Conservation (phyloP, 2,888 invertebrate species). For the Seira sanloemensis region DNA sequence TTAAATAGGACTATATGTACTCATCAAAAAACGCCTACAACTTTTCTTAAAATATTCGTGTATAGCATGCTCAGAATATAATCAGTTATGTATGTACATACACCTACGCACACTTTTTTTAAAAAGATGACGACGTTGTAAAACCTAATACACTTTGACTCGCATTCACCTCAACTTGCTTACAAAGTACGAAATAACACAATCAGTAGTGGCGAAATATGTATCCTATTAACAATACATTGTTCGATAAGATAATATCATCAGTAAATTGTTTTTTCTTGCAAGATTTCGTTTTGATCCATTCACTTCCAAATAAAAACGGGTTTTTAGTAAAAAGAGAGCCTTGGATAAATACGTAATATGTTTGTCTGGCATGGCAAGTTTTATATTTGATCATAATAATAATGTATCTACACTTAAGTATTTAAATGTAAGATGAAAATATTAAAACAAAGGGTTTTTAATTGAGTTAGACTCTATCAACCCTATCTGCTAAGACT, state of each 20-base stretch:
- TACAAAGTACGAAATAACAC: constrained; percentile 29
- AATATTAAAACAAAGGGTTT: too few relatives aligned
- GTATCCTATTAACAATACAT: constrained; percentile 23
- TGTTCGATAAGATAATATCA: constrained; percentile 48
- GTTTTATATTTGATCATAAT: not conserved
- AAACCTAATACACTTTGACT: too few relatives aligned
- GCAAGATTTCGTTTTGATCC: constrained; percentile 20
- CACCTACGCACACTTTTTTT: too few relatives aligned
- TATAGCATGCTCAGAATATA: not conserved
- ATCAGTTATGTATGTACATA: too few relatives aligned
- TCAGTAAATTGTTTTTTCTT: constrained; percentile 45
- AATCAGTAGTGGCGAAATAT: constrained; percentile 47
- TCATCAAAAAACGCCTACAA: not conserved
- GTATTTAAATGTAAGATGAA: too few relatives aligned
- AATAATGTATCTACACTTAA: too few relatives aligned
- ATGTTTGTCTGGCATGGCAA: not conserved
- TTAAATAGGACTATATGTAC: not conserved
- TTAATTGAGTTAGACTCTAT: too few relatives aligned
- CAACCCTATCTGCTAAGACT: too few relatives aligned
- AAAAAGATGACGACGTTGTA: too few relatives aligned
- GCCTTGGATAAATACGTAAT: not conserved
- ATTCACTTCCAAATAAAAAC: not conserved
- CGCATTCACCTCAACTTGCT: not conserved
- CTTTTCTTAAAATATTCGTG: not conserved
- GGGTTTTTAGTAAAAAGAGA: constrained; percentile 16